These are phyloP conservation scores for Sylvia atricapilla DNA, from an alignment of 2,113 vertebrate genomes.

Conservation along the genomic window DNA sequence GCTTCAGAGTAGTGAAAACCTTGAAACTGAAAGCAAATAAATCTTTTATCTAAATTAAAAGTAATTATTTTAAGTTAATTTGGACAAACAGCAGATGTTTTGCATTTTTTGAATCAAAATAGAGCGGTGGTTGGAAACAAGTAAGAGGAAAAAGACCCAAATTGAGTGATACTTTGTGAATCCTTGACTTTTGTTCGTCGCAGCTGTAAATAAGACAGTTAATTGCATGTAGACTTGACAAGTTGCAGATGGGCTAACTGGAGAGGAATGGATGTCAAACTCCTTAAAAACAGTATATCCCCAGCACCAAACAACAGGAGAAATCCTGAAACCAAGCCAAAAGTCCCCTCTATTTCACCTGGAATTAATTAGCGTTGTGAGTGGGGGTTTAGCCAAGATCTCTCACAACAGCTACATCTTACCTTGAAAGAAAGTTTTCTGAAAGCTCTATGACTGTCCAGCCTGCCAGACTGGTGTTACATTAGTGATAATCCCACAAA, in stretches of 20 bases:
- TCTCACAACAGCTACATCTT: conserved; percentile 41
- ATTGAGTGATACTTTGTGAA: conserved; percentile 75
- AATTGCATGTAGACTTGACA: conserved; percentile 79
- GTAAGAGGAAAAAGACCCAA: conserved; percentile 70
- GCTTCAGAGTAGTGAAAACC: conserved; percentile 72
- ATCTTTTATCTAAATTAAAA: conserved; percentile 87
- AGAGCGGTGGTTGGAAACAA: conserved; percentile 74
- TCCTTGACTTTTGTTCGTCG: conserved; percentile 85
- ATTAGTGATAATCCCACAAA: background rate
- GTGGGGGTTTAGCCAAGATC: conserved; percentile 23
- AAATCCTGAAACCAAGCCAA: background rate
- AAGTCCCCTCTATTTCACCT: conserved; percentile 48
- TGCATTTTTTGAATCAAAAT: conserved; percentile 79
- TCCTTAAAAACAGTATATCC: background rate
- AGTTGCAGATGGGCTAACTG: conserved; percentile 81
- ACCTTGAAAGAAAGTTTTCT: conserved; percentile 32
- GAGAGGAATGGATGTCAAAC: conserved; percentile 71
- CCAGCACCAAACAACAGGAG: background rate
- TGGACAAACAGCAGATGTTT: conserved; percentile 86
- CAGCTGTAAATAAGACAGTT: conserved; percentile 83
- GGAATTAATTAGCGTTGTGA: conserved; percentile 57
- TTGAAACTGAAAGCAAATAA: conserved; percentile 78
- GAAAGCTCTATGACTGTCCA: background rate
- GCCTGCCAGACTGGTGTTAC: background rate
- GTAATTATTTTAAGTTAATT: conserved; percentile 88